phyloP scores from a whole-genome alignment of 2,888 invertebrate species.

The Mechanitis mazaeus region DNA sequence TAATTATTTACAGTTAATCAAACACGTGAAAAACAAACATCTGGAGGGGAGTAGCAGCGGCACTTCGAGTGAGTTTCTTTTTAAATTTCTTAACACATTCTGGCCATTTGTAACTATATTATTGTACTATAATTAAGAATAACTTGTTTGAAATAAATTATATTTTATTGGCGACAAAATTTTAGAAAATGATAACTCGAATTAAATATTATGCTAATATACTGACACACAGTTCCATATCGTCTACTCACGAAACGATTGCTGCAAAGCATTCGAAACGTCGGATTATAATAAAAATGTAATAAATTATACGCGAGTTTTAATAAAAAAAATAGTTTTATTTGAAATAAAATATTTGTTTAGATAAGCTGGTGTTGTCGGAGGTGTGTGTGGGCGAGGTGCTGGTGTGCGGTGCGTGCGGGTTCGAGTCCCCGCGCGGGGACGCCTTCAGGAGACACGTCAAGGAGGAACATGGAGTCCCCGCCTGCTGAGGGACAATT shows the following conservation, averaged over 20 bases:
- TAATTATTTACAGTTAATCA: conserved; percentile 49
- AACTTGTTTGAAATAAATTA: no score
- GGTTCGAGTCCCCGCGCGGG: conserved; percentile 56
- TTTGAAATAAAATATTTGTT: background rate
- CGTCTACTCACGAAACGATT: no score
- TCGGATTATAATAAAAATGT: no score
- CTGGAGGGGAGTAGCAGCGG: conserved; percentile 17
- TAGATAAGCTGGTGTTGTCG: conserved; percentile 42
- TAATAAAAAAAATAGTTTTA: no score
- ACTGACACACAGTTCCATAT: no score
- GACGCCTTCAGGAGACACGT: conserved; percentile 48
- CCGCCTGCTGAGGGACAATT: conserved; percentile 23
- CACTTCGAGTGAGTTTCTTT: conserved; percentile 7
- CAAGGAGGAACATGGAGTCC: conserved; percentile 44
- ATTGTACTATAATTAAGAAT: no score
- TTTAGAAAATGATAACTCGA: no score
- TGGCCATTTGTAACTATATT: background rate
- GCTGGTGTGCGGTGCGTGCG: conserved; percentile 67
- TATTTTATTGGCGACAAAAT: no score
- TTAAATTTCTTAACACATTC: background rate
- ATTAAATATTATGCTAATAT: no score
- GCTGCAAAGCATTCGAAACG: no score
- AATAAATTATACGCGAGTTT: no score
- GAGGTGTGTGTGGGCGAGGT: conserved; percentile 56
- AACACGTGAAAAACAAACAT: conserved; percentile 50